Conservation (phyloP, 1,140 invertebrate genomes). For the Diprion similis region DNA sequence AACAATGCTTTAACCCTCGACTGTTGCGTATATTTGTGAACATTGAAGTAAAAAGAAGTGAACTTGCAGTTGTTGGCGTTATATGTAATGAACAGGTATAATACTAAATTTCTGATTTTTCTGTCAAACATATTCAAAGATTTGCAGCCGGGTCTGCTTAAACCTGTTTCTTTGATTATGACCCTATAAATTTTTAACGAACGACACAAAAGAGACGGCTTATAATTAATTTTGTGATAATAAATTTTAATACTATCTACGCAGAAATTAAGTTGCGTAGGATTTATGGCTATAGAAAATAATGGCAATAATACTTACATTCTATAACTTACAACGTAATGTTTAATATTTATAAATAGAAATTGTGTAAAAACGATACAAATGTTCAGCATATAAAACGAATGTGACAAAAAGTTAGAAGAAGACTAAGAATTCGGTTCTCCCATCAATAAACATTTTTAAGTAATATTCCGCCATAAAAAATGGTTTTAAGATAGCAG, state of each 20-base stretch:
- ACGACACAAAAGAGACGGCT: background rate
- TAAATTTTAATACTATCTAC: background rate
- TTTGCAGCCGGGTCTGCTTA: no score
- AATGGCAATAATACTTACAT: background rate
- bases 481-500: background rate
- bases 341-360: background rate
- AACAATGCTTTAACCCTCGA: background rate
- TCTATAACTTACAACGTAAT: background rate
- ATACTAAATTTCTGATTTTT: no score
- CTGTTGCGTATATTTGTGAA: no score
- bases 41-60: no score
- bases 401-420: background rate
- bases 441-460: background rate
- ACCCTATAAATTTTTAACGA: no score
- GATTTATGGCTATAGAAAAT: background rate
- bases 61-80: no score
- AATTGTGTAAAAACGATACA: background rate
- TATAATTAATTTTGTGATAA: background rate
- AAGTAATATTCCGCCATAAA: background rate
- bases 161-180: no score
- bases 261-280: background rate
- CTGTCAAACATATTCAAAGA: no score
- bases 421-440: background rate
- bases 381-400: background rate
- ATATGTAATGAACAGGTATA: no score